A percentile compares a stretch with the other conserved stretches of the same genome.
phyloP scores from a whole-genome alignment of 1,140 invertebrate species.

The Ceratosolen fusciceps region DNA sequence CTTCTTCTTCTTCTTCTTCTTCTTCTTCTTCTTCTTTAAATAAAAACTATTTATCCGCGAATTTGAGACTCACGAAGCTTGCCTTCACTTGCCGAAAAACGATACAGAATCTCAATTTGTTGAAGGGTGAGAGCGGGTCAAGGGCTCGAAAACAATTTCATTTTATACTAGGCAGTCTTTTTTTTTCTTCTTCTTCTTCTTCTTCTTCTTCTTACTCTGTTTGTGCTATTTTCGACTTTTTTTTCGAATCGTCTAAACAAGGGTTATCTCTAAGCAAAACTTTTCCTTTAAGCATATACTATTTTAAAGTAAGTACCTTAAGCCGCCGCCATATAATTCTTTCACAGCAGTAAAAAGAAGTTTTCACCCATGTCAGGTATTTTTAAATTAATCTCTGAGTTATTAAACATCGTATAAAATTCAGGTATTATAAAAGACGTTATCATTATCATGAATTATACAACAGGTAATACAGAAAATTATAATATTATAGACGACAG shows the following conservation, averaged over 20 bases:
- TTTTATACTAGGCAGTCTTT: constrained; percentile 8
- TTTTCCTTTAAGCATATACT: background rate
- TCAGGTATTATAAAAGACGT: no score
- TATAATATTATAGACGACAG: no score
- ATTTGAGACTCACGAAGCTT: constrained; percentile 54
- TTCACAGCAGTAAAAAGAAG: background rate
- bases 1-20: constrained; percentile 40
- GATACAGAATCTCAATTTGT: constrained; percentile 40
- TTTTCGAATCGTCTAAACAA: constrained; percentile 33
- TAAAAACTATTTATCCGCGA: constrained; percentile 56
- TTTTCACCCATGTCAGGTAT: background rate
- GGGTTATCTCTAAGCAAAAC: background rate
- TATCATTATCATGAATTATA: no score
- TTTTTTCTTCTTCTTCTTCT: no score
- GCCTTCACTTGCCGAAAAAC: constrained; percentile 26
- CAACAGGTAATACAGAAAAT: no score
- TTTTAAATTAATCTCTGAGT: background rate
- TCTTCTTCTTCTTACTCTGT: constrained; percentile 28
- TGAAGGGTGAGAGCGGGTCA: constrained; percentile 13
- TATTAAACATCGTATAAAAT: background rate
- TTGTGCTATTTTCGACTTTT: background rate
- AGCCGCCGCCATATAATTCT: background rate
- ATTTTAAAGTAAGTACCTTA: constrained; percentile 1
- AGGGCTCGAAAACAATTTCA: constrained; percentile 43
- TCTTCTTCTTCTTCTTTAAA: constrained; percentile 41